phyloP scores from a whole-genome alignment of 2,797 vertebrate species.

The Natrix natrix region DNA sequence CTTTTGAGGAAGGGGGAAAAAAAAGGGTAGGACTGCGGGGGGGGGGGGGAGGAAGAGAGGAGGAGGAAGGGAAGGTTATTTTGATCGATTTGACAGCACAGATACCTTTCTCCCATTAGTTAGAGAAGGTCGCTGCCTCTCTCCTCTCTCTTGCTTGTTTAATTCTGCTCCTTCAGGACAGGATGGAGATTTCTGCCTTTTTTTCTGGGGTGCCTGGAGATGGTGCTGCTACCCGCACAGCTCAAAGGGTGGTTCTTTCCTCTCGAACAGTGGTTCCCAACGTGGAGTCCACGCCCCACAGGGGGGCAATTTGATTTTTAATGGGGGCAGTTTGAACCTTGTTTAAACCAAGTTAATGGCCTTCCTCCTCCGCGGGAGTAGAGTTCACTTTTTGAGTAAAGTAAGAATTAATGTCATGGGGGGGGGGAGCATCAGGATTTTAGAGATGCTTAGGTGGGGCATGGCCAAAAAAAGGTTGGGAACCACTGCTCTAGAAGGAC shows the following conservation, averaged over 20 bases:
- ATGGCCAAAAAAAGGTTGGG: no score
- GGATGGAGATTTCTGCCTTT: background rate
- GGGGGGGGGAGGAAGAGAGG: no score
- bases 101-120: background rate
- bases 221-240: background rate
- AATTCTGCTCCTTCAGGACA: background rate
- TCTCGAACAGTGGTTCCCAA: background rate
- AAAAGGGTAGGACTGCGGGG: background rate
- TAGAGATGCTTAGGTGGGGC: no score
- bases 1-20: background rate
- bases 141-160: background rate
- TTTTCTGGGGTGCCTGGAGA: background rate
- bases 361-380: no score
- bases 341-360: no score
- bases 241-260: background rate
- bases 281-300: no score
- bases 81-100: background rate
- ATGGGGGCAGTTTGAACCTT: no score
- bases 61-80: no score
- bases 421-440: no score
- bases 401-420: no score
- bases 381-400: no score
- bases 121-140: background rate
- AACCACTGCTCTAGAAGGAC: background rate
- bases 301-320: no score